phyloP scores from a whole-genome alignment of 2,797 vertebrate species.

The Neopelma chrysocephalum region DNA sequence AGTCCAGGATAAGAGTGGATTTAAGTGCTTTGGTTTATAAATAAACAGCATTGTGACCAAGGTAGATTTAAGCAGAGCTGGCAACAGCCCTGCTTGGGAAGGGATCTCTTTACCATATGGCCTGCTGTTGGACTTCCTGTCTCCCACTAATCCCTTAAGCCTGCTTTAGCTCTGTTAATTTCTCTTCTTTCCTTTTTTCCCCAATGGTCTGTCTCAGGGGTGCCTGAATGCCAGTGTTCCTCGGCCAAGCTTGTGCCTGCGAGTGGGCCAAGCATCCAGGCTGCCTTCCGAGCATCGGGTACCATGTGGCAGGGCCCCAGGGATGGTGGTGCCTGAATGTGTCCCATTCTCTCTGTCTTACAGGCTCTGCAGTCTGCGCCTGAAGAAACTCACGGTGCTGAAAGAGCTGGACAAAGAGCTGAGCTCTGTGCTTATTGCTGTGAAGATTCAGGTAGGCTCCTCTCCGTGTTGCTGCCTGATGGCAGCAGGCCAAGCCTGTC shows the following conservation, averaged over 20 bases:
- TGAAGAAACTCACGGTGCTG: constrained; percentile 92
- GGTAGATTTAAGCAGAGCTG: constrained; percentile 53
- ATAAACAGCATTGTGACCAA: constrained; percentile 32
- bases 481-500: neutral
- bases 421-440: constrained; percentile 90
- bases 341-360: constrained; percentile 68
- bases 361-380: constrained; percentile 91
- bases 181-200: constrained; percentile 47
- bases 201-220: neutral
- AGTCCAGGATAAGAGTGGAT: constrained; percentile 39
- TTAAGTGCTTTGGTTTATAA: constrained; percentile 57
- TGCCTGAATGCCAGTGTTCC: neutral
- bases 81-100: constrained; percentile 31
- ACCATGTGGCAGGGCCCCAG: constrained; percentile 63
- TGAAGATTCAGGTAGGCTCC: constrained; percentile 88
- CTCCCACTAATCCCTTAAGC: constrained; percentile 69
- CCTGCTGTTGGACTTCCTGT: constrained; percentile 66
- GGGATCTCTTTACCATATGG: constrained; percentile 61
- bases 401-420: constrained; percentile 94
- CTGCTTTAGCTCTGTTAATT: constrained; percentile 72
- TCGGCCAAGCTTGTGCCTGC: neutral
- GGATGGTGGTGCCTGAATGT: constrained; percentile 75
- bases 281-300: constrained; percentile 4
- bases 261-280: neutral
- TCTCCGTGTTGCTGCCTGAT: neutral